Percentiles rank a stretch among this genome's conserved stretches.
Evolutionary conservation across 2,113 vertebrate species (phyloP).

Genomic region (Pterocles burchelli): DNA sequence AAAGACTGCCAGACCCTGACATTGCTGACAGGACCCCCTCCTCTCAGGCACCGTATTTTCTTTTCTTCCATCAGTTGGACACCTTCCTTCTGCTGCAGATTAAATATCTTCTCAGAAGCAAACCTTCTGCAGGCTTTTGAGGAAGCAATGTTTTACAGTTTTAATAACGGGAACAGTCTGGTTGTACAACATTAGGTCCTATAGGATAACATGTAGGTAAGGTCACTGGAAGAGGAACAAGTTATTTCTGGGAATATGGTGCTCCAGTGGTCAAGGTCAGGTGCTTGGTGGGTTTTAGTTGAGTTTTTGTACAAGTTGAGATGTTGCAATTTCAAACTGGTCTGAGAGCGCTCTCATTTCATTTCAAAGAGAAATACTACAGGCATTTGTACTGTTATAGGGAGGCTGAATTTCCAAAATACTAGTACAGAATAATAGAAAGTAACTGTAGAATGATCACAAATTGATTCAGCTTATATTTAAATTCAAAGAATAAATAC

Average conservation of each 20-base stretch:
- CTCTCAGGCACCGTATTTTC: neutral
- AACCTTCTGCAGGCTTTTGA: neutral
- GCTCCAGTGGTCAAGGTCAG: neutral
- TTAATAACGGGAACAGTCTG: neutral
- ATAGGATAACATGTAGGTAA: neutral
- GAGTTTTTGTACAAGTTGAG: neutral
- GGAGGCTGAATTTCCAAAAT: neutral
- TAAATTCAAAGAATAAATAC: neutral
- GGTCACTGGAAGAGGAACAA: neutral
- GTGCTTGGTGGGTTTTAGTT: neutral
- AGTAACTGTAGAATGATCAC: neutral
- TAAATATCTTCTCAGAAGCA: neutral
- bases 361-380: neutral
- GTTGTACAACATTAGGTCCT: neutral
- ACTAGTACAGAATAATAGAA: neutral
- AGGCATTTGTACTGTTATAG: neutral
- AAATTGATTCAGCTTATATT: neutral
- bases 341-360: neutral
- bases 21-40: neutral
- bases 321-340: neutral
- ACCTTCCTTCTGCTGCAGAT: neutral
- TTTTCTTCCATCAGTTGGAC: neutral
- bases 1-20: neutral
- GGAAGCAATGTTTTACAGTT: neutral
- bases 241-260: neutral